Evolutionary conservation across 2,113 vertebrate genomes (phyloP), one percentile per base, ranked within the genome.

Genomic region (Triplophysa dalaica): DNA sequence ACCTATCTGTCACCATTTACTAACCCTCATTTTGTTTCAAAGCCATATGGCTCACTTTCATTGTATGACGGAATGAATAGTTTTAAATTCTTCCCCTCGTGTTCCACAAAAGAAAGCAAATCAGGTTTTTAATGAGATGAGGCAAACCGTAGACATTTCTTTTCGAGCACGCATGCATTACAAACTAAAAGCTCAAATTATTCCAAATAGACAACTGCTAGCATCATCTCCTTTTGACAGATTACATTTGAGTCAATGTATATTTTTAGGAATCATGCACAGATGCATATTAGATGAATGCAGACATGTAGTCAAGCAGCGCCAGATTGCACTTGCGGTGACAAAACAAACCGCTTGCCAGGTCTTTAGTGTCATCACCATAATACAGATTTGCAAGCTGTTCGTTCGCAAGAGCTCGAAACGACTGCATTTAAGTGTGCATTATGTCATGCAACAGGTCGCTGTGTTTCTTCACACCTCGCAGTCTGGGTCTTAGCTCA

Each of bases 401-500:
- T 60, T 73, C 33, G 43, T 73, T 41, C 54, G 38, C 70, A 21
- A 21, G 26, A 19, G 14, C 52, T 58, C 33, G 43, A 38, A 38
- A 38, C 33, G 7, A 16, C 10, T 41, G 19, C n/a, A 11, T 73
- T 73, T 60, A 73, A 60, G 54, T 60, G 54, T 11, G 19, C 41
- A n/a, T 63, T 38, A 63, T 62, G 58, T 75, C 58, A 75, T 22
- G 16, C 54, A 61, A 48, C 72, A 63, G 58, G 33, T 75, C 58
- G 24, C 41, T 48, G 22, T 75, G 21, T 24, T 24, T 62, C 41
- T 63, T 48, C 52, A 38, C 38, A 21, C 16, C 33, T n/a, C 62
- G 38, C 21, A 63, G 38, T 75, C 33, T 62, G 72, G 38, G 72
- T 45, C 41, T 62, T 75, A 62, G 56, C 58, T 62, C 38, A 75